Evolutionary conservation across 2,888 invertebrate species (phyloP).

Genomic region (Acronicta aceris): DNA sequence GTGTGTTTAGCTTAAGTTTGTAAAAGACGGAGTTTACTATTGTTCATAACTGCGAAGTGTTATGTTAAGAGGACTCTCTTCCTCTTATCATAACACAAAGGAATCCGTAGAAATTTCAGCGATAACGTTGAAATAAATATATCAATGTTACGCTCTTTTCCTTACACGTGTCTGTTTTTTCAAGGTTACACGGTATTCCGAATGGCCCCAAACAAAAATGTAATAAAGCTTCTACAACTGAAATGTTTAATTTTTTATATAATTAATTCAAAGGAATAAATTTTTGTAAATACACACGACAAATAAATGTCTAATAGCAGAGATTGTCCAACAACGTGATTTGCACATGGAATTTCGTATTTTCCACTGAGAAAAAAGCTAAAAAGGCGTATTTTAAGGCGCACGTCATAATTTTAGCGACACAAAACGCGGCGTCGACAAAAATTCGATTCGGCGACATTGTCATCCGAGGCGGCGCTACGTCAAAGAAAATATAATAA

Average conservation of each 20-base stretch:
- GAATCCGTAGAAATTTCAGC: conserved; percentile 26
- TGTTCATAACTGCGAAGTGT: too few relatives aligned
- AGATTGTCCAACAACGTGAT: conserved; percentile 45
- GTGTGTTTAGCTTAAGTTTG: too few relatives aligned
- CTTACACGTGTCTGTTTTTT: conserved; percentile 44
- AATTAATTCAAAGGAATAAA: conserved; percentile 44
- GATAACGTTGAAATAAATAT: conserved; percentile 40
- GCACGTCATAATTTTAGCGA: conserved; percentile 52
- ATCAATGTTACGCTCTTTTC: conserved; percentile 35
- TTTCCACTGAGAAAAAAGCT: conserved; percentile 33
- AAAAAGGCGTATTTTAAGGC: conserved; percentile 56
- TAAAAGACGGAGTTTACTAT: too few relatives aligned
- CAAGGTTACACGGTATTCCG: conserved; percentile 34
- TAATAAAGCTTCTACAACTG: conserved; percentile 41
- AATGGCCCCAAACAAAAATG: conserved; percentile 14
- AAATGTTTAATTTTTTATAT: conserved; percentile 22
- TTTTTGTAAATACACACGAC: conserved; percentile 22
- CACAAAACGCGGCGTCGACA: conserved; percentile 43
- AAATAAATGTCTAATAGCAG: conserved; percentile 42
- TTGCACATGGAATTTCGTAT: conserved; percentile 34
- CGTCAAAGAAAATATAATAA: conserved; percentile 75
- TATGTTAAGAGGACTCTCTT: too few relatives aligned
- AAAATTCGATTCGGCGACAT: conserved; percentile 60
- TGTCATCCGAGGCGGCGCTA: conserved; percentile 55
- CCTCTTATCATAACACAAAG: conserved; percentile 18